Conservation (phyloP, 2,888 invertebrate species). For the Myopa testacea region DNA sequence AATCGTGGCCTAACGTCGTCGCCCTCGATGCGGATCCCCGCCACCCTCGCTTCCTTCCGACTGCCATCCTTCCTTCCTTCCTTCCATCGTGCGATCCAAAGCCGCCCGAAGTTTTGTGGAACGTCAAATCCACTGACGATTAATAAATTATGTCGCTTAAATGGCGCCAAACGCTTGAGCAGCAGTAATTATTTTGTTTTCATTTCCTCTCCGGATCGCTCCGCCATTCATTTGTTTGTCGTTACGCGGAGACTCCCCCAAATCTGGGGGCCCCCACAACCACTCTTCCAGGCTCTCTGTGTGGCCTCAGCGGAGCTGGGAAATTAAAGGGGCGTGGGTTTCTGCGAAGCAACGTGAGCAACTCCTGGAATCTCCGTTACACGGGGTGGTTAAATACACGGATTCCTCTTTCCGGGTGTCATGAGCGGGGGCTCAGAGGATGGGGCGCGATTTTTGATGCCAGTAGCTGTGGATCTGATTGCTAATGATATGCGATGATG, state of each 20-base stretch:
- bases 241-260: not conserved
- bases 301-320: slow-evolving; percentile 15
- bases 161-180: slow-evolving; percentile 59
- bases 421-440: not conserved
- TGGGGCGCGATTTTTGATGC: too few species aligned
- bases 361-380: not conserved
- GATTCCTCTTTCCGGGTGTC: slow-evolving; percentile 37
- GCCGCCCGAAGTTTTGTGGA: not conserved
- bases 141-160: slow-evolving; percentile 66
- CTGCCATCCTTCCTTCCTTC: not conserved
- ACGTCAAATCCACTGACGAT: slow-evolving; percentile 63
- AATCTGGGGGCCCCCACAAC: not conserved
- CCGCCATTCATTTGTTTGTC: slow-evolving; percentile 21
- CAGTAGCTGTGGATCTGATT: too few species aligned
- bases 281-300: slow-evolving; percentile 19
- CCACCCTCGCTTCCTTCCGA: slow-evolving; percentile 26
- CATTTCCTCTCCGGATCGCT: slow-evolving; percentile 3
- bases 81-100: not conserved
- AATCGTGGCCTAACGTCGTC: slow-evolving; percentile 43
- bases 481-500: not conserved
- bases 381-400: not conserved
- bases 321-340: slow-evolving; percentile 20
- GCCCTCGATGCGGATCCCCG: slow-evolving; percentile 8
- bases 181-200: slow-evolving; percentile 34
- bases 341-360: not conserved